A percentile compares a stretch with the other conserved stretches of the same genome.
These are phyloP conservation scores for Syngnathoides biaculeatus DNA, from an alignment of 2,113 vertebrate species.

Conservation along the genomic window DNA sequence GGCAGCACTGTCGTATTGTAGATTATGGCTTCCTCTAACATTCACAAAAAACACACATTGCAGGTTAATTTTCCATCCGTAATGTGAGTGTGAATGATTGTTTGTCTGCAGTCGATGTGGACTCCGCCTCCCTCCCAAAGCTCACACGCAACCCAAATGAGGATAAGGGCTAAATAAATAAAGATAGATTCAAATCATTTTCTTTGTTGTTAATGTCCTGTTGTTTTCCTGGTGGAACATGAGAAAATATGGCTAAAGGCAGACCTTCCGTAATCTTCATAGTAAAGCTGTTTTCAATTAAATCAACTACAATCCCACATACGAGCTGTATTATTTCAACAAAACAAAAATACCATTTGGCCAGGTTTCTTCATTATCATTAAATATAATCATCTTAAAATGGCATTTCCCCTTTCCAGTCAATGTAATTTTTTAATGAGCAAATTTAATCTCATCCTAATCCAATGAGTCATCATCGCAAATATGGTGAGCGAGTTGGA, in stretches of 20 bases:
- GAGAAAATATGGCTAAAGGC: not conserved
- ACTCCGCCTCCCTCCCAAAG: too few relatives aligned
- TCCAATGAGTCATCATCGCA: slow-evolving; percentile 50
- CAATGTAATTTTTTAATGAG: slow-evolving; percentile 57
- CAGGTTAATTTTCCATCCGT: not conserved
- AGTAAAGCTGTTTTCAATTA: slow-evolving; percentile 24
- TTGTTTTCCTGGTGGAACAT: not conserved
- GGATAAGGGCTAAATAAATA: too few relatives aligned
- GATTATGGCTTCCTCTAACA: too few relatives aligned
- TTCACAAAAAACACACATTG: too few relatives aligned
- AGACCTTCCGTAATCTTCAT: slow-evolving; percentile 10
- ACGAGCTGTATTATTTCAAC: not conserved
- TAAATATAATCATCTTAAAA: slow-evolving; percentile 40
- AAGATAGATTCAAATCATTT: not conserved
- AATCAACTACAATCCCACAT: slow-evolving; percentile 11
- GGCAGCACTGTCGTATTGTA: too few relatives aligned
- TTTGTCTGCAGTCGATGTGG: not conserved
- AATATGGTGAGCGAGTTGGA: slow-evolving; percentile 35
- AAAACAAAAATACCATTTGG: slow-evolving; percentile 3
- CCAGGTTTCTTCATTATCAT: slow-evolving; percentile 39
- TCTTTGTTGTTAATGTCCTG: not conserved
- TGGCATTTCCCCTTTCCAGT: slow-evolving; percentile 30
- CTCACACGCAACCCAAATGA: too few relatives aligned
- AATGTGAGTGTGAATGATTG: not conserved
- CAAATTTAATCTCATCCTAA: slow-evolving; percentile 56